Evolutionary conservation across 2,797 vertebrate genomes (phyloP).

Genomic region (Schizopygopsis malacanthus): DNA sequence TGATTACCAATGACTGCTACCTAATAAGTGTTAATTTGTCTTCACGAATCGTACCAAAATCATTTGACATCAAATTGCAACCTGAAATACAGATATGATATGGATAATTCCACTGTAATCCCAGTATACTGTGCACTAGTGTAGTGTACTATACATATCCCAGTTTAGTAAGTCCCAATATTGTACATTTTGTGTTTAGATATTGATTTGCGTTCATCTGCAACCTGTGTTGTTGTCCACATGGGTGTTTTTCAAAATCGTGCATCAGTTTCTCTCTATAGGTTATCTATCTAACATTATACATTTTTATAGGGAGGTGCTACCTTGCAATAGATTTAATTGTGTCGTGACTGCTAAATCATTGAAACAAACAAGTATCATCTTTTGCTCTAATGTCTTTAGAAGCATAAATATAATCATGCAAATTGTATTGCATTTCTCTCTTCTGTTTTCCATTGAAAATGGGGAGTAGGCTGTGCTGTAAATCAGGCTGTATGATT

Average conservation of each 20-base stretch:
- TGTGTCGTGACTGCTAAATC: not conserved
- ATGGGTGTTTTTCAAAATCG: not conserved
- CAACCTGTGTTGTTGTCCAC: not conserved
- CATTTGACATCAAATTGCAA: not conserved
- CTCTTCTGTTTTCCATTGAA: conserved; percentile 8
- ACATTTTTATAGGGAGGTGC: too few species aligned
- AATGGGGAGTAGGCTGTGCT: not conserved
- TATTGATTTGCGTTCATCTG: not conserved
- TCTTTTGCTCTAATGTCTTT: not conserved
- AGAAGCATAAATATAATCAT: not conserved
- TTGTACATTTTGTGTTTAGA: not conserved
- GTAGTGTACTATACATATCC: not conserved
- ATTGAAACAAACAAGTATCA: not conserved
- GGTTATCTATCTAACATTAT: too few species aligned
- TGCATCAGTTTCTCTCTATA: not conserved
- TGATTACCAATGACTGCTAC: not conserved
- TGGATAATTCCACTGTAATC: not conserved
- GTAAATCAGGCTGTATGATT: not conserved
- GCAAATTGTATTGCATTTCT: not conserved
- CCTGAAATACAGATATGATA: not conserved
- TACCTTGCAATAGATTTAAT: not conserved
- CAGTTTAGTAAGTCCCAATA: not conserved
- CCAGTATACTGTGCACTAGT: not conserved
- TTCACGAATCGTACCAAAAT: not conserved
- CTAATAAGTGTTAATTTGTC: not conserved